phyloP scores from a whole-genome alignment of 2,888 invertebrate species.

The Thymelicus lineola region DNA sequence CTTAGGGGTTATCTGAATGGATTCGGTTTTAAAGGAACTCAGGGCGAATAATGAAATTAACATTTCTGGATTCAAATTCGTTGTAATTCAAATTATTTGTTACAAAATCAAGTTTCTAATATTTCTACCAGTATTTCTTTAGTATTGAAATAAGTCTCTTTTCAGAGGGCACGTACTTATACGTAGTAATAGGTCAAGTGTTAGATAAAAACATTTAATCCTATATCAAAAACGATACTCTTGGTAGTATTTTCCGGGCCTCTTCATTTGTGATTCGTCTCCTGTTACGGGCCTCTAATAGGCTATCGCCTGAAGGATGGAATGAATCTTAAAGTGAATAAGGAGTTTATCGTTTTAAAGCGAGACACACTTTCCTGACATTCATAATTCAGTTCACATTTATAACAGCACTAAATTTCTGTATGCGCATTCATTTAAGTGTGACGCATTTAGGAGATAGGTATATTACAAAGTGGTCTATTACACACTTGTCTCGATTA shows the following conservation, averaged over 20 bases:
- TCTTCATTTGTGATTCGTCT: too few species aligned
- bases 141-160: background rate
- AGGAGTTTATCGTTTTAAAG: slow-evolving; percentile 12
- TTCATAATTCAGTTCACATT: slow-evolving; percentile 64
- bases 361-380: slow-evolving; percentile 44
- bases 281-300: too few species aligned
- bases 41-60: slow-evolving; percentile 36
- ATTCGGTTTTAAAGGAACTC: slow-evolving; percentile 41
- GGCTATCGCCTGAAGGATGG: background rate
- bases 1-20: slow-evolving; percentile 51
- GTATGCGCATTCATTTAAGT: slow-evolving; percentile 71
- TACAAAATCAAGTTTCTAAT: slow-evolving; percentile 24
- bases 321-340: background rate
- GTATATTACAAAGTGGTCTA: slow-evolving; percentile 26
- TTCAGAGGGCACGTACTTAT: too few species aligned
- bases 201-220: too few species aligned
- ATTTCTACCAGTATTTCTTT: background rate
- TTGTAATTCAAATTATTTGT: slow-evolving; percentile 35
- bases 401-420: slow-evolving; percentile 66
- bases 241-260: too few species aligned
- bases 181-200: too few species aligned
- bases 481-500: slow-evolving; percentile 33
- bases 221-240: too few species aligned
- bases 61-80: slow-evolving; percentile 25
- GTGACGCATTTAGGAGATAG: slow-evolving; percentile 56